Evolutionary conservation across 2,113 vertebrate species (phyloP).

Genomic region (Alces alces): DNA sequence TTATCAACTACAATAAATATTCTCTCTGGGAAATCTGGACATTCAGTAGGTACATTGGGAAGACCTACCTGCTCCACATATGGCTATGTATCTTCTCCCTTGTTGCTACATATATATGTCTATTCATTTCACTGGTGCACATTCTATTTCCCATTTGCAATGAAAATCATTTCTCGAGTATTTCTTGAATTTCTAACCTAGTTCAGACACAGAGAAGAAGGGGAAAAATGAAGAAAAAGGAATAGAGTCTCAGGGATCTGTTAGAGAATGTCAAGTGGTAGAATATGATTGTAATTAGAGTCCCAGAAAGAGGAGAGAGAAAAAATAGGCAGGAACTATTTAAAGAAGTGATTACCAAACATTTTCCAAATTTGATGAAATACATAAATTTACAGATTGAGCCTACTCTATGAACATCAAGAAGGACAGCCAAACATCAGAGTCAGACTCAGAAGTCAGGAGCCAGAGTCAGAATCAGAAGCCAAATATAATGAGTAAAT

Average conservation of each 20-base stretch:
- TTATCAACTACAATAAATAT: not conserved
- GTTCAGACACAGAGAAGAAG: not conserved
- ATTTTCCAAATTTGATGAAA: conserved; percentile 20
- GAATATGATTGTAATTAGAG: not conserved
- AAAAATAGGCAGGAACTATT: not conserved
- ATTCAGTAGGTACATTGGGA: not conserved
- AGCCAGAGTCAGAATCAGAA: not conserved
- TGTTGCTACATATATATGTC: not conserved
- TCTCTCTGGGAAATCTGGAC: not conserved
- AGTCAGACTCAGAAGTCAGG: not conserved
- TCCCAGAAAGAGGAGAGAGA: not conserved
- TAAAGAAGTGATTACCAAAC: not conserved
- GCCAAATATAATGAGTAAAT: not conserved
- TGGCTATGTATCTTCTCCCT: not conserved
- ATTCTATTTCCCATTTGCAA: not conserved
- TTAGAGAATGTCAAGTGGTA: not conserved
- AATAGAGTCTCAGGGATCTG: not conserved
- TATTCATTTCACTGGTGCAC: not conserved
- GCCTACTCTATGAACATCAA: not conserved
- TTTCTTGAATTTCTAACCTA: not conserved
- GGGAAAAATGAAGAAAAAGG: not conserved
- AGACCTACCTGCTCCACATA: not conserved
- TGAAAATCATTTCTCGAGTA: not conserved
- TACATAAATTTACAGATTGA: not conserved
- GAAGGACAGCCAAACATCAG: not conserved